These are phyloP conservation scores for Molothrus aeneus DNA, from an alignment of 2,797 vertebrate genomes.

Conservation along the genomic window DNA sequence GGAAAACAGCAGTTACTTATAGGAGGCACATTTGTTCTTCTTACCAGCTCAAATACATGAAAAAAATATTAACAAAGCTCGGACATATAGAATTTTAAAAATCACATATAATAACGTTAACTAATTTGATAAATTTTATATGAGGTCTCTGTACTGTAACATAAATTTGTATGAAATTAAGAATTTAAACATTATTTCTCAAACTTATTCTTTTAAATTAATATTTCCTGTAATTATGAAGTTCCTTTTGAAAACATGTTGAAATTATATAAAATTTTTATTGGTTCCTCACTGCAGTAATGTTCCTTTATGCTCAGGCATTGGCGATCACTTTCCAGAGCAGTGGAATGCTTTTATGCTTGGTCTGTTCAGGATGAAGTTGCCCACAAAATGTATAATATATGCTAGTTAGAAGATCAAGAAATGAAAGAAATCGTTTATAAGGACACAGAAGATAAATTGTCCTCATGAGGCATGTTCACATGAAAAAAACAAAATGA, in stretches of 20 bases:
- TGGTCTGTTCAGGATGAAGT: background rate
- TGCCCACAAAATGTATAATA: background rate
- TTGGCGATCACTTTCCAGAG: background rate
- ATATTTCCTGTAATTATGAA: background rate
- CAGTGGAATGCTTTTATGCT: background rate
- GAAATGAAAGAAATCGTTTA: background rate
- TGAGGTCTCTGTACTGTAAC: background rate
- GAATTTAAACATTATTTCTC: background rate
- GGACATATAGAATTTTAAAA: background rate
- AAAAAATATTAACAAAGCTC: background rate
- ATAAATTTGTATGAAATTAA: background rate
- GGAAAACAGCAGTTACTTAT: background rate
- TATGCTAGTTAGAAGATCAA: background rate
- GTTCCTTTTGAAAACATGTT: background rate
- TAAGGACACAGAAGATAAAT: background rate
- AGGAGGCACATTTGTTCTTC: background rate
- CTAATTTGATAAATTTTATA: background rate
- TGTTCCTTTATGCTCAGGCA: background rate
- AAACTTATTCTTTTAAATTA: background rate
- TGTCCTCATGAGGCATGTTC: background rate
- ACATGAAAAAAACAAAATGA: background rate
- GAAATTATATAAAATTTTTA: background rate
- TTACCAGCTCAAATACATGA: background rate
- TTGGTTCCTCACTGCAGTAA: background rate
- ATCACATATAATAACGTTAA: background rate